Conservation (phyloP, 1,140 invertebrate genomes). For the Physella acuta region DNA sequence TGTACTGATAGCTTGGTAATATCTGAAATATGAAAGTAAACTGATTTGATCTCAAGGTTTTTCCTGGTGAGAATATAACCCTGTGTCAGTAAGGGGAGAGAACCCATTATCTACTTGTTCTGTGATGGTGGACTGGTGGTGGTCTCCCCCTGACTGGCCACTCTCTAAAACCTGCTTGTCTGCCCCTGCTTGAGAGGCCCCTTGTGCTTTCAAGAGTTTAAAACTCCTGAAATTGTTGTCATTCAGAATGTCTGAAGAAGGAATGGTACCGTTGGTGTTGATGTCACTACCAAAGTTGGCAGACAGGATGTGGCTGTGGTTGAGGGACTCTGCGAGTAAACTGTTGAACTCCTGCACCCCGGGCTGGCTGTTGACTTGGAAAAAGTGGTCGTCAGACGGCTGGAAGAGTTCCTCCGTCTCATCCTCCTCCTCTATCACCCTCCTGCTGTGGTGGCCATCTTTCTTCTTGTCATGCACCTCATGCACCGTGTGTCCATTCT, state of each 20-base stretch:
- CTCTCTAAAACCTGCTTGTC: not conserved
- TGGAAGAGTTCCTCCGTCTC: conserved; percentile 1
- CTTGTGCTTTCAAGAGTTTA: not conserved
- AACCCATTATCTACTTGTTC: no score
- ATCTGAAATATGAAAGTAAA: no score
- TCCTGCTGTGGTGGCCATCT: no score
- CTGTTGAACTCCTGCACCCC: not conserved
- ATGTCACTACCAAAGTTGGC: not conserved
- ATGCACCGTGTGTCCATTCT: no score
- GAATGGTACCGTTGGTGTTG: conserved; percentile 7
- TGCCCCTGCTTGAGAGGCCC: not conserved
- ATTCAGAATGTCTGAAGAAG: not conserved
- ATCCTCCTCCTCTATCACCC: not conserved
- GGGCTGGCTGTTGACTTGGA: not conserved
- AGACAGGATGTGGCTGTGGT: not conserved
- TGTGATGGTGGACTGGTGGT: no score
- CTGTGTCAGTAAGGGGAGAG: no score
- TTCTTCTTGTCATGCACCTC: no score
- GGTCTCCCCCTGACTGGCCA: no score
- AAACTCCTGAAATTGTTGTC: not conserved
- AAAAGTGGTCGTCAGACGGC: not conserved
- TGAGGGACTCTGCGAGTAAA: not conserved
- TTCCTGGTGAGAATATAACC: no score
- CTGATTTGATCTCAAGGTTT: no score
- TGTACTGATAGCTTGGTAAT: no score